A percentile compares a stretch with the other conserved stretches of the same genome.
Conservation (phyloP, 2,888 invertebrate species). For the Amaurobius ferox region DNA sequence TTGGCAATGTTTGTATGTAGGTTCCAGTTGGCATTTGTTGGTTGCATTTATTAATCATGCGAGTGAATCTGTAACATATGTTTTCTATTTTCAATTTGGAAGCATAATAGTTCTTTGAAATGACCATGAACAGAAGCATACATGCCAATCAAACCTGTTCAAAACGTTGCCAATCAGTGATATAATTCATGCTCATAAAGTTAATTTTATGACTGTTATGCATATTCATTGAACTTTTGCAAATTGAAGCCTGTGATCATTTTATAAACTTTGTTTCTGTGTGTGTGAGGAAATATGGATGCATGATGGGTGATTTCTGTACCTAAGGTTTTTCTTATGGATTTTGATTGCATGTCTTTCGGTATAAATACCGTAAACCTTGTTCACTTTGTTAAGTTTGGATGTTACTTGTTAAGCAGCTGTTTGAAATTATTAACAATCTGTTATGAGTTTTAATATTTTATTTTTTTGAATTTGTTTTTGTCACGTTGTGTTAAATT, state of each 20-base stretch:
- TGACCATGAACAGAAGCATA: too few species aligned
- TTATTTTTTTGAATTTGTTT: constrained; percentile 54
- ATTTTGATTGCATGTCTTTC: constrained; percentile 15
- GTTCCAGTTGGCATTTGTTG: background rate
- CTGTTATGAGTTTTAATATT: constrained; percentile 55
- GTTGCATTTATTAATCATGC: background rate
- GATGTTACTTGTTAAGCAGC: constrained; percentile 59
- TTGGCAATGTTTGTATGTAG: background rate
- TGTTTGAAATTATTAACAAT: constrained; percentile 57
- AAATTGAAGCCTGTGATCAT: constrained; percentile 52
- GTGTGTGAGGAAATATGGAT: constrained; percentile 8
- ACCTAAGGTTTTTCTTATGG: constrained; percentile 13
- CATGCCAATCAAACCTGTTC: background rate
- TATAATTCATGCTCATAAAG: background rate
- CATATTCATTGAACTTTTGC: background rate
- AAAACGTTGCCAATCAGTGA: background rate
- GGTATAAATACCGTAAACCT: constrained; percentile 29
- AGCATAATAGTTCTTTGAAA: too few species aligned
- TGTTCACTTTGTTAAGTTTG: constrained; percentile 67
- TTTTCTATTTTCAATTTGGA: background rate
- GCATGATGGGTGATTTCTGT: background rate
- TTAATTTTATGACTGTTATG: background rate
- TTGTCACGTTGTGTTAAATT: constrained; percentile 8
- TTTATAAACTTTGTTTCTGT: constrained; percentile 39
- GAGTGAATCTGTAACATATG: background rate